Evolutionary conservation across 1,140 invertebrate species (phyloP).

Genomic region (Pollicipes pollicipes): DNA sequence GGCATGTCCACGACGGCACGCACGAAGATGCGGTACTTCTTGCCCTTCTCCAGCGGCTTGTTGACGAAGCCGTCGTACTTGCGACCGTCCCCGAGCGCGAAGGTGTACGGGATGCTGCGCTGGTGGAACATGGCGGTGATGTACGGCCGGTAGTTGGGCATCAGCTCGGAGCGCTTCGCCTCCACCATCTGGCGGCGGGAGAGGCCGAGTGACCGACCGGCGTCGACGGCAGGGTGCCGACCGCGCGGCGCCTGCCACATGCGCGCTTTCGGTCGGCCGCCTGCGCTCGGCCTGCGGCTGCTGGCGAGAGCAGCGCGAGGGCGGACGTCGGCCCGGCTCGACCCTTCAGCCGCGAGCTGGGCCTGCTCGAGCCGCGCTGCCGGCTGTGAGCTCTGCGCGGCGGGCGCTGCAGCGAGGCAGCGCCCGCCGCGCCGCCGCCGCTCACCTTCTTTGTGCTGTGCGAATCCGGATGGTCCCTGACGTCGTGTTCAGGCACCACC

Average conservation of each 20-base stretch:
- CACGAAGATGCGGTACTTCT: slow-evolving; percentile 79
- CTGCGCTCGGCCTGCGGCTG: no score
- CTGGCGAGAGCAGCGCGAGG: no score
- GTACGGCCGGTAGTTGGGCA: slow-evolving; percentile 44
- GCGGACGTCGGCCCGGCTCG: no score
- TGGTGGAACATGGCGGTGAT: slow-evolving; percentile 85
- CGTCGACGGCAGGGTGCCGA: no score
- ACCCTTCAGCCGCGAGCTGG: no score
- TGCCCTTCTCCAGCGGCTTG: slow-evolving; percentile 56
- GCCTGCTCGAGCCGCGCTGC: no score
- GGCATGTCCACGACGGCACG: slow-evolving; percentile 85
- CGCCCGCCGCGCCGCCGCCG: no score
- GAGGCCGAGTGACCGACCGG: no score
- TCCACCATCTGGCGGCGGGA: background rate
- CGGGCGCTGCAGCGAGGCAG: no score
- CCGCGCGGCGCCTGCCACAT: no score
- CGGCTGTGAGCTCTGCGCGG: no score
- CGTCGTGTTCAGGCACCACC: slow-evolving; percentile 72
- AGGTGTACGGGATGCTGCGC: slow-evolving; percentile 74
- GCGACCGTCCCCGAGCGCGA: slow-evolving; percentile 71
- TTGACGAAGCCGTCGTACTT: slow-evolving; percentile 78
- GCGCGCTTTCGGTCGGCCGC: no score
- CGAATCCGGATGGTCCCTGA: slow-evolving; percentile 68
- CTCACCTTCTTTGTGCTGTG: slow-evolving; percentile 45
- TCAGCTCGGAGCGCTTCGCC: background rate